Conservation (phyloP, 2,888 invertebrate genomes). For the Brenthis daphne region DNA sequence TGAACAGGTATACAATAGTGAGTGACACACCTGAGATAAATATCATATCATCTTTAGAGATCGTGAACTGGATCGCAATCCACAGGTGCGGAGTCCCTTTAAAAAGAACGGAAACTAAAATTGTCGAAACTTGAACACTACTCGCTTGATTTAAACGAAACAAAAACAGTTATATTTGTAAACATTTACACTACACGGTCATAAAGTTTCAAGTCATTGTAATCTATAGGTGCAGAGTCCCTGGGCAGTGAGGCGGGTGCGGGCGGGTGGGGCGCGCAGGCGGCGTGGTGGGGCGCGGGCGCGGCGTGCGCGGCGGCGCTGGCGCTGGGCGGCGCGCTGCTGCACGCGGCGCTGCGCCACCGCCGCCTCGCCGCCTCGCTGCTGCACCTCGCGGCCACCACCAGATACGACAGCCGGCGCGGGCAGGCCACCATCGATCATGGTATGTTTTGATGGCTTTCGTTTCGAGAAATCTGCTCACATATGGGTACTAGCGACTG, state of each 20-base stretch:
- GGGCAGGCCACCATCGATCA: conserved; percentile 93
- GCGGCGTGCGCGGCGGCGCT: conserved; percentile 71
- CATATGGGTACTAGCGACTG: too few species aligned
- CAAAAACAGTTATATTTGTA: too few species aligned
- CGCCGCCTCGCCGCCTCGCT: conserved; percentile 89
- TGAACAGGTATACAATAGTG: too few species aligned
- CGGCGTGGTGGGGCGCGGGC: conserved; percentile 62
- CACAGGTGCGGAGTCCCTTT: conserved; percentile 24
- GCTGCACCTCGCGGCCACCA: conserved; percentile 84
- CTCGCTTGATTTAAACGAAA: too few species aligned
- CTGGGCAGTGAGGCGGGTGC: not conserved
- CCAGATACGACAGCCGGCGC: conserved; percentile 89
- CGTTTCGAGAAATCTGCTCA: too few species aligned
- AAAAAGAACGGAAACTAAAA: too few species aligned
- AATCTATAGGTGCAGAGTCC: conserved; percentile 25
- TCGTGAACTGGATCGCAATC: not conserved
- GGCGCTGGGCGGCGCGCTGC: conserved; percentile 80
- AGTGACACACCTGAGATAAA: too few species aligned
- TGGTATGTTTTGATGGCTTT: conserved; percentile 69
- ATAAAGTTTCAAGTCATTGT: not conserved
- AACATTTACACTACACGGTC: not conserved
- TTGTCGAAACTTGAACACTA: too few species aligned
- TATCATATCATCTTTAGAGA: too few species aligned
- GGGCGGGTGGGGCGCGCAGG: conserved; percentile 36
- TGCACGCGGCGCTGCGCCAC: conserved; percentile 85